Evolutionary conservation across 2,888 invertebrate species (phyloP).

Genomic region (Drosophila aldrichi): DNA sequence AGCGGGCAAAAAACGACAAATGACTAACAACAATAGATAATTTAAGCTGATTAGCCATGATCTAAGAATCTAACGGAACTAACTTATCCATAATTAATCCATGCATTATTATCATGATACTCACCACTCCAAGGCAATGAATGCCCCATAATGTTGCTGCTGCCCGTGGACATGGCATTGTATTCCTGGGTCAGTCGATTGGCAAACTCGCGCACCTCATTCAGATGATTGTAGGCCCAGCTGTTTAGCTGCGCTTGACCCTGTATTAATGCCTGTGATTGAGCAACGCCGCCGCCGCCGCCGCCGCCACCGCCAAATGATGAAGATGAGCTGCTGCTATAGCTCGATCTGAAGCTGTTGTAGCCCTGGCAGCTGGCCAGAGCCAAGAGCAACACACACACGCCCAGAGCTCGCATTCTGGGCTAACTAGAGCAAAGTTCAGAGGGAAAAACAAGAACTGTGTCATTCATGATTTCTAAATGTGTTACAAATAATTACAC

Average conservation of each 20-base stretch:
- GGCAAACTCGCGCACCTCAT: conserved; percentile 81
- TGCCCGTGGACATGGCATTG: conserved; percentile 72
- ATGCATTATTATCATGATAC: conserved; percentile 15
- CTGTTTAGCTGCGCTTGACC: conserved; percentile 63
- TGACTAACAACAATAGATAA: background rate
- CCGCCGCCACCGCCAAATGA: conserved; percentile 39
- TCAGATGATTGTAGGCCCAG: conserved; percentile 80
- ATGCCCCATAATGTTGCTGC: conserved; percentile 13
- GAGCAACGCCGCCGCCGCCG: conserved; percentile 11
- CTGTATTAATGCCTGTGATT: conserved; percentile 30
- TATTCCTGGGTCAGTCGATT: conserved; percentile 80
- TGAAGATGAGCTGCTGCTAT: conserved; percentile 57
- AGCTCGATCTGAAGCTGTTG: conserved; percentile 57
- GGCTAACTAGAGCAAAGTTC: conserved; percentile 38
- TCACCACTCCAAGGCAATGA: conserved; percentile 77
- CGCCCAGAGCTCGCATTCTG: conserved; percentile 75
- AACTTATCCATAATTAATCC: background rate
- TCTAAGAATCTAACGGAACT: background rate
- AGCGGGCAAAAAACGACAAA: too few relatives aligned
- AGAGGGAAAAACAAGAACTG: conserved; percentile 41
- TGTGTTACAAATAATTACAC: conserved; percentile 15
- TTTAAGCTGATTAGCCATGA: background rate
- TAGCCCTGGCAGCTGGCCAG: conserved; percentile 58
- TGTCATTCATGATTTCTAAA: conserved; percentile 62
- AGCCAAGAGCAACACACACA: conserved; percentile 70